Evolutionary conservation across 2,888 invertebrate species (phyloP), one percentile per base, ranked within the genome.

Genomic region (Cheilosia soror): DNA sequence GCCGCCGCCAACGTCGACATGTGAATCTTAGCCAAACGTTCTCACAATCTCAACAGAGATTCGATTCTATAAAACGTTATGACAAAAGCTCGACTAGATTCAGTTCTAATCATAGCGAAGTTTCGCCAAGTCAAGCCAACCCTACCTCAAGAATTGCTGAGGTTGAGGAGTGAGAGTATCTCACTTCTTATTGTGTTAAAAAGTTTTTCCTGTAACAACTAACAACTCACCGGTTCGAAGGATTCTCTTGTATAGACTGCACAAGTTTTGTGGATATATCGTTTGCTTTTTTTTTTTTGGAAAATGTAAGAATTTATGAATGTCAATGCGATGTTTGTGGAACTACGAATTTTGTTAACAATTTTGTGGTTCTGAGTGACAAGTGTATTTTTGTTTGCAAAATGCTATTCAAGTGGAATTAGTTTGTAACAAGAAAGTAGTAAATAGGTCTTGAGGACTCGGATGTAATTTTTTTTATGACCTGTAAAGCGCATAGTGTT

Each of bases 31-130:
- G 58, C 47, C 58, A 47, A 62, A 71, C 25, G 47, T 63, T 79
- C 69, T 77, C 53, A 60, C 47, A 27, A 42, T 33, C 27, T 69
- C 27, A 31, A 37, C 6, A 57, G 60, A n/a, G n/a, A n/a, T n/a
- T n/a, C n/a, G n/a, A 81, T 72, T 81, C 81, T 85, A 72, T 85
- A 85, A 81, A 85, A 81, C 76, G 42, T 29, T 15, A 76, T 72
- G 71, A 62, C 76, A 78, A 81, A 71, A 76, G 66, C 85, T 68
- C 66, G 29, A 29, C 55, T 85, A 66, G 71, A 76, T 68, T 85
- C 81, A 85, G 80, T 85, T 85, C 76, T 80, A 68, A 58, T 37
- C 72, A 71, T 31, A 62, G 62, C 44, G 71, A 72, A 85, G 81
- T 76, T 85, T 72, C 44, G 79, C 65, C 11, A 49, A 80, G 80